Conservation (phyloP, 2,888 invertebrate genomes). For the Apotomis turbidana region DNA sequence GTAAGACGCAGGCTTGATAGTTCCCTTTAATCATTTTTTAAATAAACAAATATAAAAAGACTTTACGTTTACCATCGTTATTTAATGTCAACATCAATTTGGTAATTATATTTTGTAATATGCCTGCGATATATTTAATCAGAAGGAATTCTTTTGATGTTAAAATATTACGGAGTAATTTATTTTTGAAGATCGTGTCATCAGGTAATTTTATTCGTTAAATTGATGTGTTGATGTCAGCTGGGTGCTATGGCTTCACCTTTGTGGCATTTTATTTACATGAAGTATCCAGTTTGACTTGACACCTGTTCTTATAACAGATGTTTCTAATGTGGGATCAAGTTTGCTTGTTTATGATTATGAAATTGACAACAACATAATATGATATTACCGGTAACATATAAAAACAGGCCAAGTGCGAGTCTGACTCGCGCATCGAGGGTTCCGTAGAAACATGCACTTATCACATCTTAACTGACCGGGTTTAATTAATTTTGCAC, state of each 20-base stretch:
- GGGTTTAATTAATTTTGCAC: no score
- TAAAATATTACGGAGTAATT: not conserved
- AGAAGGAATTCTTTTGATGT: constrained; percentile 17
- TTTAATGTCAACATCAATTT: constrained; percentile 12
- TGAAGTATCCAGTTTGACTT: no score
- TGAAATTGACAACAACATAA: no score
- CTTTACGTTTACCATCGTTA: constrained; percentile 2
- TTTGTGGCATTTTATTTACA: no score
- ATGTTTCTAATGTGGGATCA: no score
- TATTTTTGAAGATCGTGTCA: not conserved
- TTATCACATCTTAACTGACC: no score
- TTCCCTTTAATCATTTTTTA: constrained; percentile 9
- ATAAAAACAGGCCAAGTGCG: no score
- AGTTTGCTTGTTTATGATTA: no score
- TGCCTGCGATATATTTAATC: not conserved
- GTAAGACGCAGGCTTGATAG: not conserved
- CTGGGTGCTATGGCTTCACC: not conserved
- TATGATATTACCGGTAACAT: no score
- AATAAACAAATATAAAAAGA: not conserved
- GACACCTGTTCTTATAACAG: no score
- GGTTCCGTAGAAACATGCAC: no score
- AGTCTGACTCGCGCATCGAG: no score
- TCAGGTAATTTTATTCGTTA: not conserved
- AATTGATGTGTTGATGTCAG: constrained; percentile 23
- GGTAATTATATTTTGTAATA: constrained; percentile 4